phyloP scores from a whole-genome alignment of 1,140 invertebrate genomes.

The Hyphantria cunea region DNA sequence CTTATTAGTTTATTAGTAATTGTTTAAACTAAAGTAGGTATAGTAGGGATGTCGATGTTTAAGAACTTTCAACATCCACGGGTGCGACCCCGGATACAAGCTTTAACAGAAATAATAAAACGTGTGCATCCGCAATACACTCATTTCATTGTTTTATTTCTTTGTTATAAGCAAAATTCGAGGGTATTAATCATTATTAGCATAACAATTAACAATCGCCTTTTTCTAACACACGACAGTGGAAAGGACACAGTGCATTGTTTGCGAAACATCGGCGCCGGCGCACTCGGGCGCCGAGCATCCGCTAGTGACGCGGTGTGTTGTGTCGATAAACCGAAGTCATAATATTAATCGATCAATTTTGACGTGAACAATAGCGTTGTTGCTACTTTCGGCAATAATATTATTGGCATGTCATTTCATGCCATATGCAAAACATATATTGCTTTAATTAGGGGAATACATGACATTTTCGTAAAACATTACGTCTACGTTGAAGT shows the following conservation, averaged over 20 bases:
- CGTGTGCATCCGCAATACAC: too few species aligned
- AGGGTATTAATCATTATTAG: conserved; percentile 59
- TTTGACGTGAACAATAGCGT: conserved; percentile 37
- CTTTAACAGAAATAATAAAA: too few species aligned
- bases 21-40: too few species aligned
- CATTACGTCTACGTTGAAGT: not conserved
- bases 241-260: conserved; percentile 65
- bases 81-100: too few species aligned
- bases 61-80: too few species aligned
- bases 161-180: conserved; percentile 33
- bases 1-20: too few species aligned
- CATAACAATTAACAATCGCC: conserved; percentile 71
- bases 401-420: conserved; percentile 21
- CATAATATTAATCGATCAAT: conserved; percentile 49
- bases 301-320: conserved; percentile 65
- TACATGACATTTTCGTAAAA: not conserved
- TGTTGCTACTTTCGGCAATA: conserved; percentile 31
- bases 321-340: conserved; percentile 39
- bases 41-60: too few species aligned
- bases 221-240: conserved; percentile 57
- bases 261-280: conserved; percentile 64
- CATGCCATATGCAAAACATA: not conserved
- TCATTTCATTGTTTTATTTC: too few species aligned
- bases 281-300: conserved; percentile 55
- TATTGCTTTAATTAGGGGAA: conserved; percentile 1